Percentiles rank a stretch among this genome's conserved stretches.
These are phyloP conservation scores for Sebastes nivosus DNA, from an alignment of 2,797 vertebrate species.

Conservation along the genomic window DNA sequence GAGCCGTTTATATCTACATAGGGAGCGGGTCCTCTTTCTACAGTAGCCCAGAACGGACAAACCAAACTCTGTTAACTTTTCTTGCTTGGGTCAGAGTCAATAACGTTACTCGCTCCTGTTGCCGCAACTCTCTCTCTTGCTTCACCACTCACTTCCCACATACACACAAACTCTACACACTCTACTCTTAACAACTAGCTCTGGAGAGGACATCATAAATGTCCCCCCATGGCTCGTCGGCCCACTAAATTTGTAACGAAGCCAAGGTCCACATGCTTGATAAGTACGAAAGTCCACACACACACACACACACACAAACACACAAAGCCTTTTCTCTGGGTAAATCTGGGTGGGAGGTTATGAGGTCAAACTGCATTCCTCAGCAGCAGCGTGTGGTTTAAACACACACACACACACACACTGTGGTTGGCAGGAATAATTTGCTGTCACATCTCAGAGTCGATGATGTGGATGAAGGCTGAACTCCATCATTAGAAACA, in stretches of 20 bases:
- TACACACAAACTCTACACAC: no score
- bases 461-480: slow-evolving; percentile 1
- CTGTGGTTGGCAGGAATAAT: background rate
- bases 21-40: no score
- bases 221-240: background rate
- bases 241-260: background rate
- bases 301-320: background rate
- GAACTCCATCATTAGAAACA: slow-evolving; percentile 8
- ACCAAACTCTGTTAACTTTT: no score
- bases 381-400: background rate
- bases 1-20: no score
- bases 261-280: background rate
- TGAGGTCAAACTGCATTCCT: slow-evolving; percentile 34
- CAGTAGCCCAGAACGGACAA: no score
- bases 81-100: no score
- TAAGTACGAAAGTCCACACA: no score
- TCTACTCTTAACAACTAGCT: no score
- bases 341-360: slow-evolving; percentile 26
- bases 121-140: no score
- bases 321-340: background rate
- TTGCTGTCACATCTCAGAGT: background rate
- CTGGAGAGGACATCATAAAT: background rate
- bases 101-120: no score
- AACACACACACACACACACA: slow-evolving; percentile 8
- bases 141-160: no score